Percentiles rank a stretch among this genome's conserved stretches.
Conservation (phyloP, 2,113 vertebrate genomes). For the Cheilinus undulatus region DNA sequence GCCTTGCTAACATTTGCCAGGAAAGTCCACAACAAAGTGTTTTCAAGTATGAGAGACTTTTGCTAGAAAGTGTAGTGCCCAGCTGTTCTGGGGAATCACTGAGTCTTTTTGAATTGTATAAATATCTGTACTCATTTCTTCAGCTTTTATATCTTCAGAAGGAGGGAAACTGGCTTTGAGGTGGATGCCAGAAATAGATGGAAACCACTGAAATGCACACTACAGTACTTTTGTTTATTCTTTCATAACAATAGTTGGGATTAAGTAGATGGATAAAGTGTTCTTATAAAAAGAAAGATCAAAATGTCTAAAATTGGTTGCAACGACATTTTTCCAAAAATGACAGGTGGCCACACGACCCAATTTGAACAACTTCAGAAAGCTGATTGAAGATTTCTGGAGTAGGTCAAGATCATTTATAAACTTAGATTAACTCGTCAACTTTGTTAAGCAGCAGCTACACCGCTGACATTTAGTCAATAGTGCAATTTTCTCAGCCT, state of each 20-base stretch:
- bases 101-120: too few relatives aligned
- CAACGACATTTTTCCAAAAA: slow-evolving; percentile 11
- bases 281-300: not conserved
- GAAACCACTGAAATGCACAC: not conserved
- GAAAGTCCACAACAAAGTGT: too few relatives aligned
- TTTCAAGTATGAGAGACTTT: too few relatives aligned
- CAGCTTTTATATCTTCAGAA: too few relatives aligned
- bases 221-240: not conserved
- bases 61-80: too few relatives aligned
- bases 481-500: not conserved
- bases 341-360: not conserved
- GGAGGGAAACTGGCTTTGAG: too few relatives aligned
- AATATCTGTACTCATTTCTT: too few relatives aligned
- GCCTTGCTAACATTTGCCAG: too few relatives aligned
- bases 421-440: slow-evolving; percentile 2
- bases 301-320: not conserved
- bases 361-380: slow-evolving; percentile 1
- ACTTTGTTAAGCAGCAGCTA: slow-evolving; percentile 6
- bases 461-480: not conserved
- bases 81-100: too few relatives aligned
- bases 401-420: slow-evolving; percentile 21
- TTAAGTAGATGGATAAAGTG: too few relatives aligned
- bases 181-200: too few relatives aligned
- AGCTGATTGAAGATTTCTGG: slow-evolving; percentile 10
- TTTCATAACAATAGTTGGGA: not conserved